A percentile compares a stretch with the other conserved stretches of the same genome.
These are phyloP conservation scores for Scaptomyza hsui DNA, from an alignment of 1,140 invertebrate genomes.

Conservation along the genomic window DNA sequence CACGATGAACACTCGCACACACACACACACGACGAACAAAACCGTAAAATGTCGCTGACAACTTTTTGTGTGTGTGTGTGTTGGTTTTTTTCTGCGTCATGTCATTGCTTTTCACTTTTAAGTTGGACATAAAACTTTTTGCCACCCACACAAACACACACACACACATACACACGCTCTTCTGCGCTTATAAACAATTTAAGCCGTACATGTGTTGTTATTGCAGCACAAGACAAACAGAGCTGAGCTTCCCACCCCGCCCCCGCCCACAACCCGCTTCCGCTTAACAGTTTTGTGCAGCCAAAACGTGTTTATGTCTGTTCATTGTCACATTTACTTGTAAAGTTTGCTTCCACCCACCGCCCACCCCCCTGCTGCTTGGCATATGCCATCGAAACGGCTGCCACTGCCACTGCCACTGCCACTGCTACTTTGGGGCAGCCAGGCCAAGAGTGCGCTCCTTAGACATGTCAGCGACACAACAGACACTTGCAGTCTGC, in stretches of 20 bases:
- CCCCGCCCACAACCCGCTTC: neutral
- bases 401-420: conserved; percentile 28
- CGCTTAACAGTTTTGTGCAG: conserved; percentile 60
- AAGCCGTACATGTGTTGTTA: conserved; percentile 63
- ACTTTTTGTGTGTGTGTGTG: conserved; percentile 19
- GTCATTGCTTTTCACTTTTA: conserved; percentile 18
- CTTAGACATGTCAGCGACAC: conserved; percentile 67
- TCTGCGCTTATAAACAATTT: conserved; percentile 58
- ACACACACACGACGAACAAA: neutral
- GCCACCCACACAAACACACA: conserved; percentile 18
- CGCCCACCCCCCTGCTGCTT: neutral
- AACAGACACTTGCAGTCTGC: conserved; percentile 55
- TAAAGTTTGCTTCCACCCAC: conserved; percentile 48
- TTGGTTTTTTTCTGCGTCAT: conserved; percentile 14
- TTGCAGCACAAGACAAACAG: conserved; percentile 54
- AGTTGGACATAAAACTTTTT: conserved; percentile 42
- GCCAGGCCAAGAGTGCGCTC: conserved; percentile 51
- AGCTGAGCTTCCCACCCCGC: neutral
- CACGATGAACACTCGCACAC: conserved; percentile 33
- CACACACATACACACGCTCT: conserved; percentile 2
- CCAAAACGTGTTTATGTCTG: conserved; percentile 70
- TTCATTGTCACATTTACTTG: conserved; percentile 71
- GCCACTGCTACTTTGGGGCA: conserved; percentile 50
- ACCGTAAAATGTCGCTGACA: conserved; percentile 44
- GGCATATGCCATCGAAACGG: conserved; percentile 18